phyloP scores from a whole-genome alignment of 2,113 vertebrate species.

The Amphiprion ocellaris region DNA sequence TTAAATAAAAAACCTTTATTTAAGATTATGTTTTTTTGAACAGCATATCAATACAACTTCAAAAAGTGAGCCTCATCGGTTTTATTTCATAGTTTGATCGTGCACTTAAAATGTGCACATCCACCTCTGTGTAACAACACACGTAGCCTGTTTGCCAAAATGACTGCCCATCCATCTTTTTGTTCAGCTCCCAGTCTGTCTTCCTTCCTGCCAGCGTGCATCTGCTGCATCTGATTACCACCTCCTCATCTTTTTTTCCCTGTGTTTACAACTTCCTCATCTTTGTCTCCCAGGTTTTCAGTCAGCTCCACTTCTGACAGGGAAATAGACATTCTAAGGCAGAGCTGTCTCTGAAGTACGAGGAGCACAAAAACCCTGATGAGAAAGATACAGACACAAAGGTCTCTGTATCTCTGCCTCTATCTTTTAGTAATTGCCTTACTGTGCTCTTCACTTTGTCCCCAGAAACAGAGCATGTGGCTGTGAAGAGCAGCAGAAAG shows the following conservation, averaged over 20 bases:
- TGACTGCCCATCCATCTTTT: slow-evolving; percentile 21
- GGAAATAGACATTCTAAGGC: slow-evolving; percentile 39
- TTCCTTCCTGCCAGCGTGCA: slow-evolving; percentile 38
- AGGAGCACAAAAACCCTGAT: slow-evolving; percentile 26
- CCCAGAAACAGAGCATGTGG: not conserved
- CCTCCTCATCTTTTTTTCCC: slow-evolving; percentile 8
- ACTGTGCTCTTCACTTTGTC: slow-evolving; percentile 17
- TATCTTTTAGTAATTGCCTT: slow-evolving; percentile 27
- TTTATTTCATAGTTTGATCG: not conserved
- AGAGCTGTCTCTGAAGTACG: slow-evolving; percentile 17
- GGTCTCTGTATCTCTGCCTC: slow-evolving; percentile 4
- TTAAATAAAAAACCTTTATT: not conserved
- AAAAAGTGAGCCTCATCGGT: not conserved
- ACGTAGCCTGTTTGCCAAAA: not conserved
- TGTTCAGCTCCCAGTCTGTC: slow-evolving; percentile 35
- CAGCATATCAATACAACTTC: not conserved
- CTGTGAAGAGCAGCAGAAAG: slow-evolving; percentile 25
- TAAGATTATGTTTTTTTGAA: not conserved
- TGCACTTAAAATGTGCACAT: slow-evolving; percentile 13
- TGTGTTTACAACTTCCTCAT: slow-evolving; percentile 48
- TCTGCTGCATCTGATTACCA: slow-evolving; percentile 52
- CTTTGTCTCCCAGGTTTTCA: slow-evolving; percentile 34
- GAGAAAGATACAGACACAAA: slow-evolving; percentile 28
- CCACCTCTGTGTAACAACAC: not conserved
- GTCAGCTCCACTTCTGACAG: slow-evolving; percentile 26